These are phyloP conservation scores for Lithophane semibrunnea DNA, from an alignment of 2,888 invertebrate genomes.

Conservation along the genomic window DNA sequence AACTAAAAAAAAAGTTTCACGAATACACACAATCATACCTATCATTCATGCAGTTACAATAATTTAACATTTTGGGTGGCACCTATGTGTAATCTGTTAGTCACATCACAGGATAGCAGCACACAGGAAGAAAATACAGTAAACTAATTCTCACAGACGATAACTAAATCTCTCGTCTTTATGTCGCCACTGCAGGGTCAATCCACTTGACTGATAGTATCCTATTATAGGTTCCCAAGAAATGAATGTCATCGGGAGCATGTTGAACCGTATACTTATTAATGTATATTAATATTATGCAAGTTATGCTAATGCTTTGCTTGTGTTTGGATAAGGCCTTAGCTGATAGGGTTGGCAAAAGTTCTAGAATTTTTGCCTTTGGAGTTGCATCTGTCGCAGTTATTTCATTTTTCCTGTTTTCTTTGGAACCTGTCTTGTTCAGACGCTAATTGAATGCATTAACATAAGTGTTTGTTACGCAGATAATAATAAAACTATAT, in stretches of 20 bases:
- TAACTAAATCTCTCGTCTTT: conserved; percentile 67
- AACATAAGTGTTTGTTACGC: neutral
- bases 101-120: conserved; percentile 15
- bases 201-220: conserved; percentile 77
- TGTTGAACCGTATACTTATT: conserved; percentile 37
- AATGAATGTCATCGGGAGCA: conserved; percentile 63
- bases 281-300: conserved; percentile 38
- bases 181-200: conserved; percentile 57
- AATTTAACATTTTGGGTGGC: neutral
- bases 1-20: neutral
- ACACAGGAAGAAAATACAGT: conserved; percentile 34
- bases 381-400: neutral
- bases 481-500: neutral
- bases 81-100: conserved; percentile 26
- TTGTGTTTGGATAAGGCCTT: conserved; percentile 20
- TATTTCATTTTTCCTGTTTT: neutral
- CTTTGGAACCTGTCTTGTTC: neutral
- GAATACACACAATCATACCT: neutral
- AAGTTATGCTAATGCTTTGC: conserved; percentile 63
- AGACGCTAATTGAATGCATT: neutral
- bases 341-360: conserved; percentile 47
- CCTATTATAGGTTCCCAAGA: conserved; percentile 72
- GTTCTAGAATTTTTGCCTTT: neutral
- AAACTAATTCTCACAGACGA: conserved; percentile 63
- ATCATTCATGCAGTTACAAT: neutral